A percentile compares a stretch with the other conserved stretches of the same genome.
These are phyloP conservation scores for Harmothoe impar DNA, from an alignment of 2,888 invertebrate genomes.

Conservation along the genomic window DNA sequence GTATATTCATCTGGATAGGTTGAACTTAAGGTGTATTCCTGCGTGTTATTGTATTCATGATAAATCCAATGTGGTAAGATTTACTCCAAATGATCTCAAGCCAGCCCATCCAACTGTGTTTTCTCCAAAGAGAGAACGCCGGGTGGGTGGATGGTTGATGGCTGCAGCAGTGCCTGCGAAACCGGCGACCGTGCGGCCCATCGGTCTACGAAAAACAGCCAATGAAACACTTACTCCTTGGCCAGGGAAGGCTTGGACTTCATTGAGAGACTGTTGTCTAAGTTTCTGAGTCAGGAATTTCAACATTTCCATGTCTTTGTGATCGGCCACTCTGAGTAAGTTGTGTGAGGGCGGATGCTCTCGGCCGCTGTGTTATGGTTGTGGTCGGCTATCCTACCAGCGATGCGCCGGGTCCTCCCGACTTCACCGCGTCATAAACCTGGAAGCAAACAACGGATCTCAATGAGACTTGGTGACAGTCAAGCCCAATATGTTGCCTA, in stretches of 20 bases:
- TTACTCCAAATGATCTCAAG: not conserved
- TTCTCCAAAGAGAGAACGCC: not conserved
- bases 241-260: slow-evolving; percentile 88
- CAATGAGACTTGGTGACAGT: slow-evolving; percentile 31
- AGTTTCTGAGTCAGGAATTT: slow-evolving; percentile 93
- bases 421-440: slow-evolving; percentile 63
- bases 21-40: not conserved
- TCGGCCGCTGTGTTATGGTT: not conserved
- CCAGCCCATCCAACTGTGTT: not conserved
- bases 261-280: slow-evolving; percentile 93
- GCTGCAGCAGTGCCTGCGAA: not conserved
- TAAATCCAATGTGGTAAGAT: not conserved
- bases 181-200: slow-evolving; percentile 2
- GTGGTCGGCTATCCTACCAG: slow-evolving; percentile 25
- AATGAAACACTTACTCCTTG: slow-evolving; percentile 86
- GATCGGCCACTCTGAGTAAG: not conserved
- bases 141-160: not conserved
- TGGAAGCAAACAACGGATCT: slow-evolving; percentile 31
- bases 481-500: slow-evolving; percentile 5
- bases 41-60: not conserved
- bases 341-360: not conserved
- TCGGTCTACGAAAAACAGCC: not conserved
- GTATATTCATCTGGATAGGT: no score
- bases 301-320: slow-evolving; percentile 86
- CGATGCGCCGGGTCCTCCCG: slow-evolving; percentile 38